Base-by-base conservation (phyloP, 2,113 vertebrate genomes). In the Zosterops hypoxanthus region DNA sequence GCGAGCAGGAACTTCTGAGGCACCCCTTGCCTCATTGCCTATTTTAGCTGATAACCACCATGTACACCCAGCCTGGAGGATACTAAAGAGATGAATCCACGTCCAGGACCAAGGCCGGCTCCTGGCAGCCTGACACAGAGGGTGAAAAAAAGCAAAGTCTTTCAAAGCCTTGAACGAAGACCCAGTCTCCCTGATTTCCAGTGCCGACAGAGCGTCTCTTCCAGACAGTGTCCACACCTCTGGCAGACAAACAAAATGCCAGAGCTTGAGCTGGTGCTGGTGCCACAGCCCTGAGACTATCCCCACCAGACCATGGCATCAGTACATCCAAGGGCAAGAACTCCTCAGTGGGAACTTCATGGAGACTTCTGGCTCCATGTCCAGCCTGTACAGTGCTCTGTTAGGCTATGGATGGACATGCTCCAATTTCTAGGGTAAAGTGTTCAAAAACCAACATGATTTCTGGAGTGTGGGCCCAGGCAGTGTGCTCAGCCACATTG, bases 41-140 rank as follows among this genome's bases (percentile, higher is more conserved):
- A 23, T 56, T 95, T 93, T 56, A 88, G 49, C 95, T 92, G 96
- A 97, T 96, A 96, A 96, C 68, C 42, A 66, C 78, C 6, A 31
- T 0, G 8, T 47, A 41, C 0, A 0, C 59, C 46, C 82, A 69
- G 84, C 55, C 88, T 41, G 71, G 71, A 94, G 63, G 79, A 88
- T 71, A 6, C 42, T 28, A 8, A 68, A 56, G 60, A 75, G 34
- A 85, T 68, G 68, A 90, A 80, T 81, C 82, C 82, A 78, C 26
- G 81, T 85, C 92, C 71, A 88, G 82, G 71, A 68, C 41, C 85
- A 95, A 96, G 93, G 95, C 44, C 8, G 1, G 31, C 28, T 52
- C 53, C 94, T 81, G 82, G 71, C 88, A 78, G 76, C 34, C 59
- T 86, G 56, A 68, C 8, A 16, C 4, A 2, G 29, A 55, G 19